A percentile compares a stretch with the other conserved stretches of the same genome.
These are phyloP conservation scores for Amblyjoppa fuscipennis DNA, from an alignment of 2,888 invertebrate species.

Conservation along the genomic window DNA sequence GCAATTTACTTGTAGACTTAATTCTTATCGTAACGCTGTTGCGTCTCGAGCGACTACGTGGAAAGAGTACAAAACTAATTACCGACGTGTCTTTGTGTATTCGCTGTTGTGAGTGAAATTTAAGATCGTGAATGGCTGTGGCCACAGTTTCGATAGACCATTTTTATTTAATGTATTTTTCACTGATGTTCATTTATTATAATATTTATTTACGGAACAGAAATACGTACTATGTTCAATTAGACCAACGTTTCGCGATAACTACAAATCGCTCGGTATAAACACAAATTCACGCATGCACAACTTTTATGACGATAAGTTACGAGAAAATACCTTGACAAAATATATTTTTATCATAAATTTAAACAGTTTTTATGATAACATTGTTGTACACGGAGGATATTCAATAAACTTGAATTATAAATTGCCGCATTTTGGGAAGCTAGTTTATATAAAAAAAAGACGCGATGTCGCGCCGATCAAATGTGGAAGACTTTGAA, in stretches of 20 bases:
- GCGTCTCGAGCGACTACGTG: conserved; percentile 27
- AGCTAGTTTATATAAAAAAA: conserved; percentile 3
- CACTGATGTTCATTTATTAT: conserved; percentile 38
- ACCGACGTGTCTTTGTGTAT: conserved; percentile 22
- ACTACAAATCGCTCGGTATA: conserved; percentile 26
- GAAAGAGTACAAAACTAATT: conserved; percentile 36
- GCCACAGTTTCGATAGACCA: background rate
- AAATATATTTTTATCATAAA: conserved; percentile 51
- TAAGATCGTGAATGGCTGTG: background rate
- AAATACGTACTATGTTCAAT: conserved; percentile 37
- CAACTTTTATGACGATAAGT: conserved; percentile 39
- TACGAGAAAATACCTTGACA: conserved; percentile 38
- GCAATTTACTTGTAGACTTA: conserved; percentile 57
- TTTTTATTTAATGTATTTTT: conserved; percentile 18
- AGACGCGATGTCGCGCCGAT: conserved; percentile 7
- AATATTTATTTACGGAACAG: conserved; percentile 50
- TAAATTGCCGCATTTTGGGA: conserved; percentile 10
- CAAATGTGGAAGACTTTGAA: conserved; percentile 40
- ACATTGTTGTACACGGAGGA: conserved; percentile 49
- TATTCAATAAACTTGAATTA: conserved; percentile 56
- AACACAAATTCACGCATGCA: conserved; percentile 29
- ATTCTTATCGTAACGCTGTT: background rate
- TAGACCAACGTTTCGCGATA: conserved; percentile 1
- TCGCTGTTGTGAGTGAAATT: conserved; percentile 7
- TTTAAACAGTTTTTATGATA: conserved; percentile 60